phyloP scores from a whole-genome alignment of 2,113 vertebrate genomes.

The Dromiciops gliroides region DNA sequence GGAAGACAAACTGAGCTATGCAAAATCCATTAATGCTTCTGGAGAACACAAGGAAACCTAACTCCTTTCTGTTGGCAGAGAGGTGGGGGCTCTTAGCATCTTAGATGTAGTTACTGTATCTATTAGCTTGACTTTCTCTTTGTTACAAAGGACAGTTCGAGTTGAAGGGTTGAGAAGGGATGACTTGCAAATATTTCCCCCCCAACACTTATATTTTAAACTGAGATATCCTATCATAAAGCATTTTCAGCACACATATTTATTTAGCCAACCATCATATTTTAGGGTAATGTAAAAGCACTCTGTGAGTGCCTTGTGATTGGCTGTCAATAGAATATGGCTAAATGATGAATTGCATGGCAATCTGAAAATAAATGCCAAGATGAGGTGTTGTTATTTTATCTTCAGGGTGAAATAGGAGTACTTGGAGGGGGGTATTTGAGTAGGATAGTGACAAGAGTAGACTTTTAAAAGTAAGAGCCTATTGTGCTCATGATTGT shows the following conservation, averaged over 20 bases:
- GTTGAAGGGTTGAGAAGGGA: neutral
- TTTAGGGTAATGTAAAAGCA: neutral
- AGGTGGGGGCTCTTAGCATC: neutral
- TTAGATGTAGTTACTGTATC: neutral
- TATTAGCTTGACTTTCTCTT: neutral
- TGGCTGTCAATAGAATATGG: neutral
- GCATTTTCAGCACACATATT: neutral
- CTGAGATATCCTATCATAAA: neutral
- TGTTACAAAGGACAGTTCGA: neutral
- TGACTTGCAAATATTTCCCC: neutral
- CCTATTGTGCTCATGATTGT: neutral
- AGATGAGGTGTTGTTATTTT: neutral
- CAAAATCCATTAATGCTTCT: neutral
- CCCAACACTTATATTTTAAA: neutral
- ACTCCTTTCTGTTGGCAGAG: neutral
- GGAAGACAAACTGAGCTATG: neutral
- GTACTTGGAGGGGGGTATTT: neutral
- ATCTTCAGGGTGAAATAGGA: neutral
- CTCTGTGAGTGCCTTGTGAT: neutral
- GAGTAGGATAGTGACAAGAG: neutral
- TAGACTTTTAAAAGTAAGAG: neutral
- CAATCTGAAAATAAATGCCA: constrained; percentile 36
- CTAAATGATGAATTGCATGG: constrained; percentile 23
- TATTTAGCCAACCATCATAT: neutral
- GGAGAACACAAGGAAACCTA: neutral